Conservation (phyloP, 2,888 invertebrate genomes). For the Chymomyza caudatula region DNA sequence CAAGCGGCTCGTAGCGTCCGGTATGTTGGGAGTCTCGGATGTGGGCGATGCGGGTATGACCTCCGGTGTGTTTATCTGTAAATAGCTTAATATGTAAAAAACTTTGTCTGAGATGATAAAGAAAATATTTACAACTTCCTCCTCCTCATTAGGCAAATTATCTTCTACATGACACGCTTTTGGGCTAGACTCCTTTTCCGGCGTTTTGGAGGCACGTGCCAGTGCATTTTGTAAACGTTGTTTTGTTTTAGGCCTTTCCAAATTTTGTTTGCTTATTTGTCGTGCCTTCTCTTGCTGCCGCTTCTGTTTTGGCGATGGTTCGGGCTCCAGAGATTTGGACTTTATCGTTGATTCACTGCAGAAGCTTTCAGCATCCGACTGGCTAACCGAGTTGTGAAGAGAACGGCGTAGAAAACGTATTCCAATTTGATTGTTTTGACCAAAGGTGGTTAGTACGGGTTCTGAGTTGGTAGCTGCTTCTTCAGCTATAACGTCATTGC, state of each 20-base stretch:
- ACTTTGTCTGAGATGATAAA: neutral
- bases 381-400: slow-evolving; percentile 43
- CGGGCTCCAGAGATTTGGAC: slow-evolving; percentile 9
- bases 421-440: slow-evolving; percentile 45
- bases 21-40: slow-evolving; percentile 6
- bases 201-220: slow-evolving; percentile 32
- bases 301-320: neutral
- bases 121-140: neutral
- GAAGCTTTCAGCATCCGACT: slow-evolving; percentile 64
- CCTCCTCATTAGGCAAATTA: neutral
- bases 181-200: slow-evolving; percentile 21
- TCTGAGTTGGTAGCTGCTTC: slow-evolving; percentile 7
- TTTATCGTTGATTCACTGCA: slow-evolving; percentile 8
- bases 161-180: neutral
- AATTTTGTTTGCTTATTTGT: slow-evolving; percentile 29
- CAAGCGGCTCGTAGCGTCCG: slow-evolving; percentile 12
- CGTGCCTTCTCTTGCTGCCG: slow-evolving; percentile 7
- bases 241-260: slow-evolving; percentile 29
- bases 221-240: slow-evolving; percentile 26
- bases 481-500: neutral
- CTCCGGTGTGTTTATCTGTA: slow-evolving; percentile 63
- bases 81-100: neutral
- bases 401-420: slow-evolving; percentile 52
- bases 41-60: slow-evolving; percentile 71
- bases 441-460: slow-evolving; percentile 51